These are phyloP conservation scores for Sarcophaga carnaria DNA, from an alignment of 2,888 invertebrate species.

Conservation along the genomic window DNA sequence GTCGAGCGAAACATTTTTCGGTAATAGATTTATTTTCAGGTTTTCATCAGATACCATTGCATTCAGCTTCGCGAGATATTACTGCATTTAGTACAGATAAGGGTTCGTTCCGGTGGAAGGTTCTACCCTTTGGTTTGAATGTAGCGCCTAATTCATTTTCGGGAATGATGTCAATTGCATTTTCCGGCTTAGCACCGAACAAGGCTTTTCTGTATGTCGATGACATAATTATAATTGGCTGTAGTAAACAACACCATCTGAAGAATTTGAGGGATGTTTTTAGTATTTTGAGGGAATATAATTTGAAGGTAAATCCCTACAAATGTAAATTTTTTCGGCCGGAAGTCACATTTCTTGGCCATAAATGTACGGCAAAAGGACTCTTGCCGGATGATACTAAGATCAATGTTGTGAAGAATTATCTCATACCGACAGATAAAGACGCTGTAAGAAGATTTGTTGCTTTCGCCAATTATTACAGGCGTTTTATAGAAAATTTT, in stretches of 20 bases:
- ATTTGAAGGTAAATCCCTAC: constrained; percentile 46
- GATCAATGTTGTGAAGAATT: too few species aligned
- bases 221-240: constrained; percentile 66
- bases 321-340: constrained; percentile 45
- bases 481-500: constrained; percentile 1
- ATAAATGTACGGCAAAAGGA: too few species aligned
- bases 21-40: too few species aligned
- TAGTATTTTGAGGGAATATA: constrained; percentile 27
- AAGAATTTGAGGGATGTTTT: constrained; percentile 45
- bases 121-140: constrained; percentile 72
- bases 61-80: not conserved
- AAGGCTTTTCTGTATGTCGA: constrained; percentile 69
- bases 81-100: not conserved
- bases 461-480: too few species aligned
- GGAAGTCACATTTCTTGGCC: too few species aligned
- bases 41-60: not conserved
- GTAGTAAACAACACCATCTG: constrained; percentile 51
- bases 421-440: too few species aligned
- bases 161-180: constrained; percentile 72
- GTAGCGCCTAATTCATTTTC: constrained; percentile 69
- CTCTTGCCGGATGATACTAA: not conserved
- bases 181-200: constrained; percentile 63
- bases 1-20: constrained; percentile 5
- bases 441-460: too few species aligned
- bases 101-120: not conserved